Evolutionary conservation across 2,113 vertebrate genomes (phyloP).

Genomic region (Rhea americana): DNA sequence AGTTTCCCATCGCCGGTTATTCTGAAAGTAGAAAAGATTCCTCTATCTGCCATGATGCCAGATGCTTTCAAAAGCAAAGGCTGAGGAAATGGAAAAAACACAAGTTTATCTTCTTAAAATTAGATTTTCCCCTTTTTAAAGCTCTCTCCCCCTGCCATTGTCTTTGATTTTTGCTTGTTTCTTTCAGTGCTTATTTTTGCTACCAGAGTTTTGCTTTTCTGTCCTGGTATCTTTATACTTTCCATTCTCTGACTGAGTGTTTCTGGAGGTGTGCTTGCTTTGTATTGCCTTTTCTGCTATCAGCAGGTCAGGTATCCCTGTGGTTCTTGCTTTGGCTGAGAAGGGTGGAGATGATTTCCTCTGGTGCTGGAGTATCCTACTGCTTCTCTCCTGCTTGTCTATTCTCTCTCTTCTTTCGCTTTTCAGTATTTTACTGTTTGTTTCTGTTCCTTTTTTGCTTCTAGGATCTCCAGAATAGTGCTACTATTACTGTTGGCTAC

Average conservation of each 20-base stretch:
- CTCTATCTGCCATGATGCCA: not conserved
- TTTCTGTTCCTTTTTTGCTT: not conserved
- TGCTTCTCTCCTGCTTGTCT: not conserved
- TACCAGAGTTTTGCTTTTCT: conserved; percentile 1
- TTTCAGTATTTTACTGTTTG: not conserved
- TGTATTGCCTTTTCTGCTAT: not conserved
- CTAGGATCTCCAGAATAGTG: not conserved
- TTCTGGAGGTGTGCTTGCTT: conserved; percentile 12
- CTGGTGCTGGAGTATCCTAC: not conserved
- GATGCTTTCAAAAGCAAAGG: not conserved
- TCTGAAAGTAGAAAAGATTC: not conserved
- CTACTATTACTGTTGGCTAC: not conserved
- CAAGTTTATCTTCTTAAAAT: not conserved
- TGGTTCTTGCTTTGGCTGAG: conserved; percentile 23
- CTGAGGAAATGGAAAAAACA: conserved; percentile 26
- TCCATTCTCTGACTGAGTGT: not conserved
- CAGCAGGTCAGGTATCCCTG: conserved; percentile 16
- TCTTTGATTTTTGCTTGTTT: not conserved
- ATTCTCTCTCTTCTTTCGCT: not conserved
- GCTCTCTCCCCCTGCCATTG: not conserved
- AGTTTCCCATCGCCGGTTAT: not conserved
- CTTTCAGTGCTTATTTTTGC: not conserved
- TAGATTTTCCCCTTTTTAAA: conserved; percentile 2
- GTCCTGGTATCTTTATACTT: not conserved
- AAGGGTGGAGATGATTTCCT: conserved; percentile 5